A percentile compares a stretch with the other conserved stretches of the same genome.
These are phyloP conservation scores for Silurus meridionalis DNA, from an alignment of 2,113 vertebrate genomes.

Conservation along the genomic window DNA sequence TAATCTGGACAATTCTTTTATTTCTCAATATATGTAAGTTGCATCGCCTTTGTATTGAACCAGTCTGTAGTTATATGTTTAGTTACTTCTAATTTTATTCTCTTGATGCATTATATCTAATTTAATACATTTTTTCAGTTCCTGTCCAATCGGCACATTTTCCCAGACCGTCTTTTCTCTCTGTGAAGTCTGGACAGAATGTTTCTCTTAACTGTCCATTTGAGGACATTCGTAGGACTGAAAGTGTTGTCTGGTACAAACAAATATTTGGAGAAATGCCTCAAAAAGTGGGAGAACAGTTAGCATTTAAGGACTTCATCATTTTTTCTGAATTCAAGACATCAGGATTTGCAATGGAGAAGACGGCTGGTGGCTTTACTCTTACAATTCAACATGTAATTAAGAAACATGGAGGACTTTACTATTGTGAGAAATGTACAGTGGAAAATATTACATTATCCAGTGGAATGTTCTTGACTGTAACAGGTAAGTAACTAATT, in stretches of 20 bases:
- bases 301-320: background rate
- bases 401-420: background rate
- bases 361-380: background rate
- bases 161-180: background rate
- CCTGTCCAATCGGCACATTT: background rate
- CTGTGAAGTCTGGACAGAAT: background rate
- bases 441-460: background rate
- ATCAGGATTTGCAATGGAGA: background rate
- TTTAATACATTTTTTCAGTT: background rate
- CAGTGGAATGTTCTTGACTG: background rate
- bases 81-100: background rate
- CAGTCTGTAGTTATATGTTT: background rate
- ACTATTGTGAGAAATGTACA: conserved; percentile 11
- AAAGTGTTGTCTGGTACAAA: conserved; percentile 11
- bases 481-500: background rate
- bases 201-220: background rate
- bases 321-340: background rate
- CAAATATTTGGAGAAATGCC: background rate
- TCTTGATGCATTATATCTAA: background rate
- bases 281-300: background rate
- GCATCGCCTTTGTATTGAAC: background rate
- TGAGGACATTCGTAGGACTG: background rate
- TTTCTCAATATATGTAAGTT: background rate
- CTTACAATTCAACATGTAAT: background rate
- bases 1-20: background rate